Conservation (phyloP, 2,797 vertebrate species). For the Chrysocyon brachyurus region DNA sequence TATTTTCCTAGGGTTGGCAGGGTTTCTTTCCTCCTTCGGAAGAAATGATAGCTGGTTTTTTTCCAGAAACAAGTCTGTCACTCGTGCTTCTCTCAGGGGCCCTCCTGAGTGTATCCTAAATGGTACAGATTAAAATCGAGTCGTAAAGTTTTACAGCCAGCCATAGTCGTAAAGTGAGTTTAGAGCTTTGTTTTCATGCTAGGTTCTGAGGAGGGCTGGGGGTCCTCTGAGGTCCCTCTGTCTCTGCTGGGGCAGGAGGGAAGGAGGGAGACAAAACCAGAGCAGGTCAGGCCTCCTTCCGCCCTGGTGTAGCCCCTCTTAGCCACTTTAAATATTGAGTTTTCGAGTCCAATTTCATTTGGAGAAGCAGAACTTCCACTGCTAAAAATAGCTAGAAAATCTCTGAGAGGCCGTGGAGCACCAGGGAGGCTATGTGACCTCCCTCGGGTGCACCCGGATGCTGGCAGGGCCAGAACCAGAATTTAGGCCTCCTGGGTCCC, state of each 20-base stretch:
- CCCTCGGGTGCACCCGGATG: accelerated
- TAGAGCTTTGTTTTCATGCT: background rate
- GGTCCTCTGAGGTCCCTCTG: background rate
- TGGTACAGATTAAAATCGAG: slow-evolving; percentile 61
- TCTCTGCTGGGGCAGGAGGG: background rate
- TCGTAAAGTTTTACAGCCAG: background rate
- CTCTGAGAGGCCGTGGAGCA: background rate
- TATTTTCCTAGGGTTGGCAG: slow-evolving; percentile 51
- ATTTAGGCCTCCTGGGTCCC: background rate
- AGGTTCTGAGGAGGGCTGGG: background rate
- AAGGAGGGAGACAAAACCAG: background rate
- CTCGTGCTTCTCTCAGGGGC: background rate
- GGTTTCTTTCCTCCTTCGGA: background rate
- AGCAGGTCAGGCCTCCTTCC: background rate
- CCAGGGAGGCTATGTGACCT: background rate
- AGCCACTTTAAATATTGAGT: background rate
- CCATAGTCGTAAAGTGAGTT: background rate
- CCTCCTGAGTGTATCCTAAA: background rate
- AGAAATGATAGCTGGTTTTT: slow-evolving; percentile 37
- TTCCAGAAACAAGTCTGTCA: background rate
- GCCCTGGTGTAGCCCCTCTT: background rate
- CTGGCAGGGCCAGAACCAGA: background rate
- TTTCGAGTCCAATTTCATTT: background rate
- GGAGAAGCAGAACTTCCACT: background rate
- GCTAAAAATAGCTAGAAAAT: slow-evolving; percentile 9